Base-by-base conservation (phyloP, 2,888 invertebrate species). In the Galeruca laticollis region DNA sequence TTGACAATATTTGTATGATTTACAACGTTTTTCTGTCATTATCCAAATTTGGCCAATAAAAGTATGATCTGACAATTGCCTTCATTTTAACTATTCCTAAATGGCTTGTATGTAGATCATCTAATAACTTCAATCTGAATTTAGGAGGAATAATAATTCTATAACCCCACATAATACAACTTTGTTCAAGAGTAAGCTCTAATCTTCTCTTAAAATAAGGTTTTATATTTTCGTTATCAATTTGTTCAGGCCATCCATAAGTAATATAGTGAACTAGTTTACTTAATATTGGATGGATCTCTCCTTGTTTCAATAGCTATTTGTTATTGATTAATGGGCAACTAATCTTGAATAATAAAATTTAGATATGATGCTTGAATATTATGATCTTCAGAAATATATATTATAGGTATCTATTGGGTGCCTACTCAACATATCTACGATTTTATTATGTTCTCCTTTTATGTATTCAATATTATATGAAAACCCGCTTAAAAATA, bases 1-100 rank as follows among this genome's bases (percentile, higher is more conserved):
- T 56, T 20, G 47, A 71, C 79, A 81, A 31, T 68, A 15, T 2
- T 57, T 31, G 67, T 79, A 81, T 9, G 57, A 70, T 65, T 77
- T 81, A 10, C 61, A 57, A 10, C 69, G n/a, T 3, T 69, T 57
- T 70, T 78, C 77, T 79, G 21, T 79, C 72, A 10, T 47, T n/a
- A 59, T 77, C 76, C n/a, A 79, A 49, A 10, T 54, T 60, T 10
- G 77, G 77, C 77, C 76, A 80, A 73, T 73, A 79, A 47, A 79
- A 63, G 59, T 77, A 78, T 26, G 70, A 65, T 49, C 79, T 61
- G 6, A 76, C 76, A 26, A 77, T 33, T 6, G 68, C 11, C 67
- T 80, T 79, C 68, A 75, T 79, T 72, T 76, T 76, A 11, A 76
- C 70, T 3, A 78, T 70, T 10, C 79, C 79, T 59, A 75, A 40